A percentile compares a stretch with the other conserved stretches of the same genome.
These are phyloP conservation scores for Ophiodon elongatus DNA, from an alignment of 2,113 vertebrate species.

Conservation along the genomic window DNA sequence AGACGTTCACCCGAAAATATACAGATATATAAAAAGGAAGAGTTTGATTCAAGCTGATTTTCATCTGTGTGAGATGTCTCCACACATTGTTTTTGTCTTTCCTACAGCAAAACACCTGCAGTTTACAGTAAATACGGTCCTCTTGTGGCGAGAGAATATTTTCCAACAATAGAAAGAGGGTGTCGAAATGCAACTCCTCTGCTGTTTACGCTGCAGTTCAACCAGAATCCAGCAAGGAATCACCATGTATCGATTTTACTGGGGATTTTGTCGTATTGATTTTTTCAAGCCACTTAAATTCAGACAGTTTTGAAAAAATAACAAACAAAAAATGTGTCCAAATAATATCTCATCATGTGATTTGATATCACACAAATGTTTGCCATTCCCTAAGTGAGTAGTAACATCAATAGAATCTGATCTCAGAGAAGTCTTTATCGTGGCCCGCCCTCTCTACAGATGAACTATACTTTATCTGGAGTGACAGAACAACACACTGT, in stretches of 20 bases:
- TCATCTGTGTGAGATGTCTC: not conserved
- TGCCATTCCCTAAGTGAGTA: not conserved
- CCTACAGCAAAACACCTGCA: not conserved
- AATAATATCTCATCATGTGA: not conserved
- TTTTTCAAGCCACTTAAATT: not conserved
- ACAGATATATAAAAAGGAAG: not conserved
- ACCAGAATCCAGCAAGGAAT: not conserved
- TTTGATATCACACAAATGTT: conserved; percentile 5
- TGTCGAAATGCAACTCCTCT: not conserved
- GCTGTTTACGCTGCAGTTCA: not conserved
- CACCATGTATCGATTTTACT: not conserved
- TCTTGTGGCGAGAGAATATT: not conserved
- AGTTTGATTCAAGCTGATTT: not conserved
- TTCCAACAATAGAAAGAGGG: not conserved
- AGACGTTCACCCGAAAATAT: not conserved
- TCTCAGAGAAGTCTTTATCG: not conserved
- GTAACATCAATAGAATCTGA: not conserved
- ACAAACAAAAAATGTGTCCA: not conserved
- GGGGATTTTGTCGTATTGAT: not conserved
- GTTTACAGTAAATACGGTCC: not conserved
- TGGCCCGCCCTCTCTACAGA: not conserved
- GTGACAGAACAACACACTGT: not conserved
- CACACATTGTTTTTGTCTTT: not conserved
- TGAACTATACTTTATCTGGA: not conserved
- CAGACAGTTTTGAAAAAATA: not conserved